These are phyloP conservation scores for Acronicta psi DNA, from an alignment of 2,888 invertebrate genomes.

Conservation along the genomic window DNA sequence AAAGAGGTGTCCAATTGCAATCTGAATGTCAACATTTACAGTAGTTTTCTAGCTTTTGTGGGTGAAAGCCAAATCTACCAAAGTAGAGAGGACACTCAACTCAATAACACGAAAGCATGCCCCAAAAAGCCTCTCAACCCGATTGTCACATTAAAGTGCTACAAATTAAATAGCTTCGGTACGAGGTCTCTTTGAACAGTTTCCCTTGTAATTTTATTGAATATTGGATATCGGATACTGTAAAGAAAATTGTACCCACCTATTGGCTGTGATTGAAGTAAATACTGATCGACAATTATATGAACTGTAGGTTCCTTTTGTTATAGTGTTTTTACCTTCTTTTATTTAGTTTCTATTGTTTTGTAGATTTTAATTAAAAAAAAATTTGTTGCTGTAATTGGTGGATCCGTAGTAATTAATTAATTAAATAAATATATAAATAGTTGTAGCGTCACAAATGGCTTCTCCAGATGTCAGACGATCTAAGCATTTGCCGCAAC, in stretches of 20 bases:
- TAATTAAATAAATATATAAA: no score
- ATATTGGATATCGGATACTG: neutral
- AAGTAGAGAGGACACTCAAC: no score
- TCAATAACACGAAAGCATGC: neutral
- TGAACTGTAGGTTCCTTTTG: no score
- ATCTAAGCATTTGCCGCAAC: no score
- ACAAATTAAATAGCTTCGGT: neutral
- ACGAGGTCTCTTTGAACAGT: neutral
- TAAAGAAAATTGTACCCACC: neutral
- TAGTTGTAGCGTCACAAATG: no score
- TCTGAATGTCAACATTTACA: no score
- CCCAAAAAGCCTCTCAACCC: neutral
- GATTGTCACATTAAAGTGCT: conserved; percentile 1
- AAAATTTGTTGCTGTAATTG: no score
- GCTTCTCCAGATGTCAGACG: no score
- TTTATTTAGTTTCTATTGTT: no score
- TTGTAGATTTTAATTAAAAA: no score
- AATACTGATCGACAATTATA: neutral
- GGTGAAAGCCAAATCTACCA: neutral
- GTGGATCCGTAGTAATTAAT: no score
- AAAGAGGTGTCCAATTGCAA: neutral
- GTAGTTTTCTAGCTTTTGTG: neutral
- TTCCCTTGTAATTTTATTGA: neutral
- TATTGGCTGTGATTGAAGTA: neutral
- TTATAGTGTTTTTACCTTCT: no score